Conservation (phyloP, 2,113 vertebrate species). For the Pedetes capensis region DNA sequence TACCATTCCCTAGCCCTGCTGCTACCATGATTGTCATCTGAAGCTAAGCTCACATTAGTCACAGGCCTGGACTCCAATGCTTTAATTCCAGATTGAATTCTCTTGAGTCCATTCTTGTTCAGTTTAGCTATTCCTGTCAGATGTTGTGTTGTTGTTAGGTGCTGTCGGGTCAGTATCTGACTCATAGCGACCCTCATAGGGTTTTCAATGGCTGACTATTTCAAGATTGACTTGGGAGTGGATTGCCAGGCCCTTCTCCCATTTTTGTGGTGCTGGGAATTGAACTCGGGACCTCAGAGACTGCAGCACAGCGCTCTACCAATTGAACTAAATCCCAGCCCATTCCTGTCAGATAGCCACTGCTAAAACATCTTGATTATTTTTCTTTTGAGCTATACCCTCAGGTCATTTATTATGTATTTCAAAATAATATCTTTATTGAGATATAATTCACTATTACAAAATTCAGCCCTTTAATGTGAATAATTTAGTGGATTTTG, state of each 20-base stretch:
- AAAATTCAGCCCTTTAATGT: slow-evolving; percentile 20
- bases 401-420: slow-evolving; percentile 7
- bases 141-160: too few relatives aligned
- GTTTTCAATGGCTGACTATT: too few relatives aligned
- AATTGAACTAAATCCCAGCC: too few relatives aligned
- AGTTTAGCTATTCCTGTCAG: slow-evolving; percentile 19
- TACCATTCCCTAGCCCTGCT: background rate
- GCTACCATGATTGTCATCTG: background rate
- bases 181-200: too few relatives aligned
- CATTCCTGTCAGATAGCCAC: background rate
- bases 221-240: too few relatives aligned
- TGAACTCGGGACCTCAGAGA: too few relatives aligned
- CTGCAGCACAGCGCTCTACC: too few relatives aligned
- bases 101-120: background rate
- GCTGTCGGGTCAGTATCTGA: too few relatives aligned
- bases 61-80: background rate
- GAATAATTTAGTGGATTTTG: background rate
- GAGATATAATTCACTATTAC: slow-evolving; percentile 16
- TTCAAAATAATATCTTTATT: slow-evolving; percentile 45
- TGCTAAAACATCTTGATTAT: background rate
- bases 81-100: background rate
- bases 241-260: too few relatives aligned
- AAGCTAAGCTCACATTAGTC: background rate
- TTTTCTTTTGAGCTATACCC: background rate
- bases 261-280: too few relatives aligned